Base-by-base conservation (phyloP, 2,113 vertebrate genomes). In the Zosterops borbonicus region DNA sequence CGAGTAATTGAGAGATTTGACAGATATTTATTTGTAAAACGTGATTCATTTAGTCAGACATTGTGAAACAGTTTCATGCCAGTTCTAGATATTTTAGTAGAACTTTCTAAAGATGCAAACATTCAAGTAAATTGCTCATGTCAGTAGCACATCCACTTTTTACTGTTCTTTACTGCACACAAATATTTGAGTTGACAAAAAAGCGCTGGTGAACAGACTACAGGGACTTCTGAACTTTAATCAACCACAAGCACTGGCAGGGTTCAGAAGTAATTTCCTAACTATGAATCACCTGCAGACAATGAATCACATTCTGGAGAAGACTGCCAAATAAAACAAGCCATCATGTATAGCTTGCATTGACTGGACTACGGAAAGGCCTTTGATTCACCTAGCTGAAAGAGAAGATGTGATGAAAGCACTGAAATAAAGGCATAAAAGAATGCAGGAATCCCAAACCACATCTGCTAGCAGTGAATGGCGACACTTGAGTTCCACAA, bases 21-120 rank as follows among this genome's bases (percentile, higher is more conserved):
- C 98, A 98, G 98, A 97, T 98, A 98, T 98, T 98, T 98, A 98
- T 98, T 98, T 98, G 97, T 97, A 97, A 98, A 97, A 98, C 95
- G 87, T 98, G 98, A 98, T 98, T 98, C 98, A 98, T 98, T 98
- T 98, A 96, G 97, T 97, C 96, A 98, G 97, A 97, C 97, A 96
- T 97, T 95, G 93, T 91, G 96, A 95, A 98, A 97, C 97, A 93
- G 91, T 94, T 98, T 97, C 95, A 96, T 98, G 97, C 97, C 97
- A 97, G 96, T 96, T 96, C 83, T 95, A 62, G 87, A 97, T 93
- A 94, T 97, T 96, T 93, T 92, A 96, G 96, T 95, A 90, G 94
- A 92, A 96, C 92, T 95, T 97, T 97, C 95, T 97, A 97, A 98
- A 97, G 97, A 98, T 98, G 98, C 98, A 98, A 98, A 94, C 96